A percentile compares a stretch with the other conserved stretches of the same genome.
Evolutionary conservation across 2,113 vertebrate genomes (phyloP).

Genomic region (Cygnus atratus): DNA sequence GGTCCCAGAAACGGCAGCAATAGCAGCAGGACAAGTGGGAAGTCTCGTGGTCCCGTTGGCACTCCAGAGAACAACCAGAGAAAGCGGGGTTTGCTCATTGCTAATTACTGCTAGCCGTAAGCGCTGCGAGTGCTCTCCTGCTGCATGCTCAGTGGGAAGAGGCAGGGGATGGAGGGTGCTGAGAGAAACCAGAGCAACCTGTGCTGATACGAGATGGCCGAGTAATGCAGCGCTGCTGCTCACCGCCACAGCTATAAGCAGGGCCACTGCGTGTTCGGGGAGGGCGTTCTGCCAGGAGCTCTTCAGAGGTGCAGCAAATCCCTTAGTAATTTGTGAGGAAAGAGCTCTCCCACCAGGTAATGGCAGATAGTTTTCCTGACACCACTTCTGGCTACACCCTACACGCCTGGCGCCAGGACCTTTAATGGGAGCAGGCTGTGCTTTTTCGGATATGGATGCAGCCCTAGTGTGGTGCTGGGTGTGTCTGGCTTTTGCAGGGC

Average conservation of each 20-base stretch:
- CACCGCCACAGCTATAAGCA: not conserved
- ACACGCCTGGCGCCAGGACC: not conserved
- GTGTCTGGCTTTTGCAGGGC: not conserved
- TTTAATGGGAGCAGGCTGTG: not conserved
- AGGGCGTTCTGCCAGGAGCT: not conserved
- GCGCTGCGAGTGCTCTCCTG: not conserved
- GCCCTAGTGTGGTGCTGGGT: not conserved
- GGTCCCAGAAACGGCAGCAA: not conserved
- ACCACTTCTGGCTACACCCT: not conserved
- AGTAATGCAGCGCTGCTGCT: not conserved
- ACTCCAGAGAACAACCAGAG: not conserved
- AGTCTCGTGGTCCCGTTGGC: not conserved
- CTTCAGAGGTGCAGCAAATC: not conserved
- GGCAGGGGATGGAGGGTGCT: not conserved
- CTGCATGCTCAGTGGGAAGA: not conserved
- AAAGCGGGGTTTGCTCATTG: not conserved
- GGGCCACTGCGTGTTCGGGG: not conserved
- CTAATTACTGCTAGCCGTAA: not conserved
- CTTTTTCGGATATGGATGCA: not conserved
- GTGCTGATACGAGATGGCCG: rapidly evolving
- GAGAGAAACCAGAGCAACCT: not conserved
- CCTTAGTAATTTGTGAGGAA: not conserved
- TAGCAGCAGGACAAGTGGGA: not conserved
- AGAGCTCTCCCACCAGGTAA: not conserved
- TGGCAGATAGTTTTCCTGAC: not conserved